These are phyloP conservation scores for Dryobotodes eremita DNA, from an alignment of 2,888 invertebrate genomes.

Conservation along the genomic window DNA sequence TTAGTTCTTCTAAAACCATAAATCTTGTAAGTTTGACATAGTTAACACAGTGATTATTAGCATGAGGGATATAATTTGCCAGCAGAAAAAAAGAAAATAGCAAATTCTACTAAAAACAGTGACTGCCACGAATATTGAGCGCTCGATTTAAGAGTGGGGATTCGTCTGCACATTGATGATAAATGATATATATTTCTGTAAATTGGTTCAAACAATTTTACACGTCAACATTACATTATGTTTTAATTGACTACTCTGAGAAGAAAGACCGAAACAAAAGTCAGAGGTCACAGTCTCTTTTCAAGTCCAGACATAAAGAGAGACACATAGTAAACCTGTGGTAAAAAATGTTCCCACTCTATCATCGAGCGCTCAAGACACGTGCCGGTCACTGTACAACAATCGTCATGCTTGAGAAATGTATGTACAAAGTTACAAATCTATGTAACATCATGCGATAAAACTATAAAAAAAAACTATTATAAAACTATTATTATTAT, in stretches of 20 bases:
- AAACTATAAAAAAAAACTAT: too few relatives aligned
- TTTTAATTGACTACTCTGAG: not conserved
- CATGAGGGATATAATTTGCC: not conserved
- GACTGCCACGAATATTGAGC: not conserved
- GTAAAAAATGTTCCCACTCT: not conserved
- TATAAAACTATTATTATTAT: too few relatives aligned
- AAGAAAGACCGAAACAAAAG: not conserved
- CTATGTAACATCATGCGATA: not conserved
- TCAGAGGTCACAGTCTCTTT: too few relatives aligned
- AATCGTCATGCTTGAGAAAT: not conserved
- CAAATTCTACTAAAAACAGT: not conserved
- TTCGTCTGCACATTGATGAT: too few relatives aligned
- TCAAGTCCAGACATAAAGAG: too few relatives aligned
- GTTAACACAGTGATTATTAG: not conserved
- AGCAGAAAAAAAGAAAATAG: not conserved
- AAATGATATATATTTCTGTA: not conserved
- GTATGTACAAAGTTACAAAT: not conserved
- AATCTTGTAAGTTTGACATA: not conserved
- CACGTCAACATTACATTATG: not conserved
- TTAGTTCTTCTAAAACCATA: too few relatives aligned
- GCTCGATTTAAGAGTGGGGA: not conserved
- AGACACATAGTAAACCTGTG: not conserved
- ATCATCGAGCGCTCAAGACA: not conserved
- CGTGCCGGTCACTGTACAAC: not conserved
- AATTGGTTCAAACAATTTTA: not conserved